Percentiles rank a stretch among this genome's conserved stretches.
Conservation (phyloP, 35 echinoderm and acorn worm species). For the Lytechinus pictus region DNA sequence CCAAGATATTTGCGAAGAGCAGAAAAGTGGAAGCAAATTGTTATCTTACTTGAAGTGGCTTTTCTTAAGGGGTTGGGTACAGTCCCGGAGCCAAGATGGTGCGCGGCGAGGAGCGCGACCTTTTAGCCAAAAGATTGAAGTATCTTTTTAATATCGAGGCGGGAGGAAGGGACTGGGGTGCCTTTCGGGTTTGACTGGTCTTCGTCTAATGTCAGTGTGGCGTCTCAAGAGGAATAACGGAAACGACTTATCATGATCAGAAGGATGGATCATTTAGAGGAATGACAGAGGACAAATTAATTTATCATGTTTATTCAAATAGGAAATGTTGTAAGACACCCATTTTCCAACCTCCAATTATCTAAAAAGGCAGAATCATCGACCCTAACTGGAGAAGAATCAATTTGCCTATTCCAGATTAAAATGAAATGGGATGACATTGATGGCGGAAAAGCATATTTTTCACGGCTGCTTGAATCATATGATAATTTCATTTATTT, state of each 20-base stretch:
- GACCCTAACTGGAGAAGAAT: neutral
- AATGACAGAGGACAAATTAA: conserved; percentile 19
- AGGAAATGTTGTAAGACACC: neutral
- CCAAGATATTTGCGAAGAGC: neutral
- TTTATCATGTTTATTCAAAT: conserved; percentile 15
- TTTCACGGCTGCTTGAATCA: neutral
- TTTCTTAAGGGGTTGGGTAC: neutral
- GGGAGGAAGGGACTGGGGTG: neutral
- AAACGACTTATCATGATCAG: conserved; percentile 12
- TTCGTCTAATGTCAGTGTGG: neutral
- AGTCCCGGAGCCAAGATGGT: neutral
- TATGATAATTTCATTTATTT: no score
- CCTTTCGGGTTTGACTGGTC: neutral
- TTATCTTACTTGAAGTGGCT: neutral
- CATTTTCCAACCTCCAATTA: neutral
- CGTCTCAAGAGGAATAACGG: neutral
- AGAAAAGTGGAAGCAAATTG: neutral
- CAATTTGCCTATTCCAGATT: neutral
- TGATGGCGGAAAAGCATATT: neutral
- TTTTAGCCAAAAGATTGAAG: neutral
- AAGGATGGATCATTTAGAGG: neutral
- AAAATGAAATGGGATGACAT: neutral
- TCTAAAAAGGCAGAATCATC: neutral
- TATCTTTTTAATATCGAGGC: neutral
- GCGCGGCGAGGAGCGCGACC: neutral